Evolutionary conservation across 2,888 invertebrate species (phyloP).

Genomic region (Cryptus viduatorius): DNA sequence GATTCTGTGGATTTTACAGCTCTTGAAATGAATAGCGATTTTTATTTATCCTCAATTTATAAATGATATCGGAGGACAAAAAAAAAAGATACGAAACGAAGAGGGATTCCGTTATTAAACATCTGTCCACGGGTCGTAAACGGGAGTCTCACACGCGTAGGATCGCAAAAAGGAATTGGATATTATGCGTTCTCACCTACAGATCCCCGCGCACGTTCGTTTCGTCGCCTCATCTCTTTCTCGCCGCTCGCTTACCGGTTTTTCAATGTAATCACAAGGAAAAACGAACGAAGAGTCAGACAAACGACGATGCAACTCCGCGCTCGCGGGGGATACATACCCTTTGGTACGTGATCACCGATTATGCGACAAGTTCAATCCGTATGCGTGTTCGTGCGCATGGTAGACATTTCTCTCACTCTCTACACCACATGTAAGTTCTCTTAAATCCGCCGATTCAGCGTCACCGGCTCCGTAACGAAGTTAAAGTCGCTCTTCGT

Average conservation of each 20-base stretch:
- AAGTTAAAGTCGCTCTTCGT: conserved; percentile 31
- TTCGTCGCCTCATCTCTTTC: background rate
- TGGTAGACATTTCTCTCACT: background rate
- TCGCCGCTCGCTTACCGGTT: conserved; percentile 37
- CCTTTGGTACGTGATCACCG: conserved; percentile 11
- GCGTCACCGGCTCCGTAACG: background rate
- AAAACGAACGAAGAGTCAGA: conserved; percentile 10
- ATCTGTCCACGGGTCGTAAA: conserved; percentile 42
- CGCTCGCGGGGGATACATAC: conserved; percentile 31
- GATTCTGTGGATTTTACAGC: background rate
- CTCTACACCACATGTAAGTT: background rate
- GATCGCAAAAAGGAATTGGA: conserved; percentile 40
- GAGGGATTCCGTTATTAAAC: conserved; percentile 30
- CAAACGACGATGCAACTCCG: conserved; percentile 41
- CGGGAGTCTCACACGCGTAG: conserved; percentile 2
- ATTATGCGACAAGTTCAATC: conserved; percentile 32
- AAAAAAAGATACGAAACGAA: background rate
- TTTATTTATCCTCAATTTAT: conserved; percentile 10
- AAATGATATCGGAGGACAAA: background rate
- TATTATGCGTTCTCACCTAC: conserved; percentile 41
- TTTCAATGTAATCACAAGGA: conserved; percentile 30
- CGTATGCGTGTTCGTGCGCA: background rate
- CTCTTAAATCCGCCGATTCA: background rate
- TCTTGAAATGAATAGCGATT: background rate
- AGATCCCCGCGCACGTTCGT: background rate